Conservation (phyloP, 2,113 vertebrate species). For the Tretioscincus oriximinensis region DNA sequence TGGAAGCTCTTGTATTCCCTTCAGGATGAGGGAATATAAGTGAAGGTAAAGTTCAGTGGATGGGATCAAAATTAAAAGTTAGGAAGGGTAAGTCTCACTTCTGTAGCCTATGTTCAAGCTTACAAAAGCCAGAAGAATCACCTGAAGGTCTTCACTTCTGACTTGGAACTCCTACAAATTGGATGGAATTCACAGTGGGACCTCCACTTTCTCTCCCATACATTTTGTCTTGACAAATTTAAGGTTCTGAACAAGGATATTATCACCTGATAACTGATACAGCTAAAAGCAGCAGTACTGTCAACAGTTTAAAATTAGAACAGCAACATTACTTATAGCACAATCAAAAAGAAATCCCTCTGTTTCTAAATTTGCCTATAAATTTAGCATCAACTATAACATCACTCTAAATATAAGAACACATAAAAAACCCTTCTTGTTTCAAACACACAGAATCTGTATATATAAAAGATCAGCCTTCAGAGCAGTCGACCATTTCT, state of each 20-base stretch:
- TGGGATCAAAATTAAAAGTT: too few relatives aligned
- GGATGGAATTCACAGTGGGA: not conserved
- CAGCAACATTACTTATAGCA: not conserved
- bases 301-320: not conserved
- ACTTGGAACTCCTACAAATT: not conserved
- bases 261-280: not conserved
- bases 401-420: not conserved
- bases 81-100: too few relatives aligned
- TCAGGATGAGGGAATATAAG: too few relatives aligned
- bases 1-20: too few relatives aligned
- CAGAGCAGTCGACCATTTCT: constrained; percentile 61
- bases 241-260: not conserved
- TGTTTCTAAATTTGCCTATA: not conserved
- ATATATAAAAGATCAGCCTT: constrained; percentile 38
- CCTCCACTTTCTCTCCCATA: not conserved
- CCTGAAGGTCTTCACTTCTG: not conserved
- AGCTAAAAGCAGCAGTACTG: not conserved
- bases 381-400: not conserved
- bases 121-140: too few relatives aligned
- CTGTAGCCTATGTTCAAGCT: too few relatives aligned
- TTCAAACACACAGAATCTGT: constrained; percentile 14
- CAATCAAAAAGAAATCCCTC: not conserved
- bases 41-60: too few relatives aligned
- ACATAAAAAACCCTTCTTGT: constrained; percentile 3
- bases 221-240: not conserved